Base-by-base conservation (phyloP, 2,797 vertebrate genomes). In the Leptodactylus fallax region DNA sequence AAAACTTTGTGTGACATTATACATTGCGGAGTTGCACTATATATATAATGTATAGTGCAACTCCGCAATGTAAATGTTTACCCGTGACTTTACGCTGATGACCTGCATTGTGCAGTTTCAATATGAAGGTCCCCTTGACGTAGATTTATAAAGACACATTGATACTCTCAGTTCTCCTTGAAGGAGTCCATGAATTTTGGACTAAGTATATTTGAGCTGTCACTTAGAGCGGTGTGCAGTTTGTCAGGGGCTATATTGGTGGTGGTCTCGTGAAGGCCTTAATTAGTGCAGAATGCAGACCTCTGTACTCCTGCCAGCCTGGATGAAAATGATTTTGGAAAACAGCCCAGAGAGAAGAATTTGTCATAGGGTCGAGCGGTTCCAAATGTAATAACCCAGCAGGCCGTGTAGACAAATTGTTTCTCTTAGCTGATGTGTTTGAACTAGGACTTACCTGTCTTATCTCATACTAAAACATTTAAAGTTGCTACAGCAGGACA, bases 251-350 rank as follows among this genome's bases (percentile, higher is more conserved):
- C 74, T 76, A 69, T 85, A 74, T 85, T 88, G 87, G 78, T 88
- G 87, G 87, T 88, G 83, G 84, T 81, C 87, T 76, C 55, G 78
- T 85, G 69, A 85, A 88, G 45, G 83, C 92, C 94, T 97, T 97
- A 97, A 97, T 97, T 97, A 97, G 96, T 94, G 94, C 94, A 96
- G 96, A 97, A 97, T 94, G 95, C 94, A 94, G 96, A 95, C 95
- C 95, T 95, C 93, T 95, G 94, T 96, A 95, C 94, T 93, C 93
- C 94, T 96, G 96, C 96, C 96, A 97, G 94, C 91, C 80, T 93
- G 92, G 94, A 95, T 96, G 96, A 96, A 97, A 96, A 95, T 91
- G 93, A 93, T 94, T 93, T 94, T 95, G 95, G 94, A 92, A 91
- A 87, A 91, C 94, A 96, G 96, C 96, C 96, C 96, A 96, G 94